These are phyloP conservation scores for Bactericera cockerelli DNA, from an alignment of 1,140 invertebrate genomes.

Conservation along the genomic window DNA sequence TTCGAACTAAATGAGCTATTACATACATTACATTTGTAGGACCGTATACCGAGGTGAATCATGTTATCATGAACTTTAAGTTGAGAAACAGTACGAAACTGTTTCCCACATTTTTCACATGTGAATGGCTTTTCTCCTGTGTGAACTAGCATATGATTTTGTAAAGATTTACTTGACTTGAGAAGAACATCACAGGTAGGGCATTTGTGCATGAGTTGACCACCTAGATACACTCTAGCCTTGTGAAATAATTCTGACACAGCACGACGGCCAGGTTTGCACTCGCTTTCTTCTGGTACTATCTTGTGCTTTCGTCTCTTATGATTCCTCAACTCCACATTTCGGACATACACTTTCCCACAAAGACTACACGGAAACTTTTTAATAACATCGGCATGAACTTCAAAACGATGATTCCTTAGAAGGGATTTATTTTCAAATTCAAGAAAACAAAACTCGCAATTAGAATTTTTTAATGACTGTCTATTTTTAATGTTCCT, in stretches of 20 bases:
- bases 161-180: conserved; percentile 5
- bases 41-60: conserved; percentile 43
- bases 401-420: not conserved
- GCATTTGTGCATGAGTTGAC: not conserved
- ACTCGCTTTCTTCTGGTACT: not conserved
- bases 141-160: conserved; percentile 25
- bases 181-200: not conserved
- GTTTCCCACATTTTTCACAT: conserved; percentile 56
- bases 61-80: conserved; percentile 42
- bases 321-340: conserved; percentile 6
- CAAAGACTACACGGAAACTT: conserved; percentile 38
- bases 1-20: conserved; percentile 34
- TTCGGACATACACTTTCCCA: conserved; percentile 30
- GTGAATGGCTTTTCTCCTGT: conserved; percentile 48
- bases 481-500: too few relatives aligned
- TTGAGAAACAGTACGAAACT: conserved; percentile 45
- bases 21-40: conserved; percentile 38
- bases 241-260: not conserved
- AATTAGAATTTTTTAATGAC: not conserved
- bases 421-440: conserved; percentile 2
- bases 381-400: conserved; percentile 33
- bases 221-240: not conserved
- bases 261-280: not conserved
- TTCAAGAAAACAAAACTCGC: not conserved
- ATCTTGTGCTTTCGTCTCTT: conserved; percentile 1